Base-by-base conservation (phyloP, 2,888 invertebrate genomes). In the Laspeyria flexula region DNA sequence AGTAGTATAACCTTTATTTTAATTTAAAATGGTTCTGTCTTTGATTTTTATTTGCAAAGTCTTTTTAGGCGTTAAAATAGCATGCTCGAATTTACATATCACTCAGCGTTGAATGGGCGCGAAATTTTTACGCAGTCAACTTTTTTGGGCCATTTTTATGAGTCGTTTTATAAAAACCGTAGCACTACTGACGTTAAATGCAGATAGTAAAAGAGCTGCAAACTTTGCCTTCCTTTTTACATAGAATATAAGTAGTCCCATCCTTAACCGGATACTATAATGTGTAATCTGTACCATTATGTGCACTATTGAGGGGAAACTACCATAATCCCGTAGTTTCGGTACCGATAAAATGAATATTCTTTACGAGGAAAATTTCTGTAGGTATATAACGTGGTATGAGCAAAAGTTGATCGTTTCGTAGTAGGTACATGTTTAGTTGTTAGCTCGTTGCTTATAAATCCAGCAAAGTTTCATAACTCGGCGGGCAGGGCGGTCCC, bases 381-480 rank as follows among this genome's bases (percentile, higher is more conserved):
- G 49, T 44, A 44, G 44, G 39, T 55, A 54, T 50, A 46, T 55
- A 55, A 37, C 60, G 57, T 60, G 55, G 38, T n/a, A n/a, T n/a
- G n/a, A n/a, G 55, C 50, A 40, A 71, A 77, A 77, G 69, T 75
- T 71, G 66, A 68, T 69, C 59, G 69, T 65, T 68, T 59, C 60
- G 46, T 58, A 58, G 66, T 71, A 73, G 59, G 66, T 71, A 73
- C 69, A 69, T 66, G 64, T 71, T 63, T 68, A 66, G 60, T 61
- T 71, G 62, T 69, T 65, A 67, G 70, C 72, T 67, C 65, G 60
- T 70, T 60, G 73, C 71, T 77, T 77, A 75, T 80, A 83, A 81
- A 82, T 81, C 74, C 67, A 57, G 56, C 60, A 53, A 73, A 77
- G 75, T 80, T 83, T 83, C 75, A 77, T 79, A 80, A 79, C 79